phyloP scores from a whole-genome alignment of 1,140 invertebrate species.

The Diabrotica undecimpunctata region DNA sequence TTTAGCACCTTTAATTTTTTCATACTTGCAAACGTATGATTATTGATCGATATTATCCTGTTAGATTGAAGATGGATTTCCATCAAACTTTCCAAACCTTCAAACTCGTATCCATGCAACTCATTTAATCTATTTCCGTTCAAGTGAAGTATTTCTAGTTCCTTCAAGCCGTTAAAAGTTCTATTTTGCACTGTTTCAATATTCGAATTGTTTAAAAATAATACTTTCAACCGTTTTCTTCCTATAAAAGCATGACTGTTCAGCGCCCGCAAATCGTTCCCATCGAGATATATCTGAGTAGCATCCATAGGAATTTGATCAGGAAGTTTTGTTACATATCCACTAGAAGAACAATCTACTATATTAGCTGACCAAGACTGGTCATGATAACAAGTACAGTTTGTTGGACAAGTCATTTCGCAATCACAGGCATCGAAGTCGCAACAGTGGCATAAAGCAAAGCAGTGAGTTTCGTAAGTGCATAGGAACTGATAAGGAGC shows the following conservation, averaged over 20 bases:
- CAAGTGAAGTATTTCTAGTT: slow-evolving; percentile 72
- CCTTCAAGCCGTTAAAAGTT: slow-evolving; percentile 83
- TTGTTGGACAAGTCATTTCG: slow-evolving; percentile 89
- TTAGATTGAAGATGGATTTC: slow-evolving; percentile 66
- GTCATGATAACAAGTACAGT: slow-evolving; percentile 90
- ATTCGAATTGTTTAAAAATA: slow-evolving; percentile 81
- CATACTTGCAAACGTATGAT: slow-evolving; percentile 73
- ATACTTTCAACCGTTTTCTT: slow-evolving; percentile 74
- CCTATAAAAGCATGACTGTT: slow-evolving; percentile 88
- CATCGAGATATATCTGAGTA: slow-evolving; percentile 84
- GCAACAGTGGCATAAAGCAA: slow-evolving; percentile 86
- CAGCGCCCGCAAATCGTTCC: slow-evolving; percentile 74
- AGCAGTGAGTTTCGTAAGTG: slow-evolving; percentile 87
- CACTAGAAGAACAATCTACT: slow-evolving; percentile 78
- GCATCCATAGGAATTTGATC: slow-evolving; percentile 89
- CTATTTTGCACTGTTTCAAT: slow-evolving; percentile 84
- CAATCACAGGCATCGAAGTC: slow-evolving; percentile 93
- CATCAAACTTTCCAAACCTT: slow-evolving; percentile 60
- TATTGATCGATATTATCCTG: slow-evolving; percentile 67
- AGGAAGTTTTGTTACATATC: slow-evolving; percentile 69
- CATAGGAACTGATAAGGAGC: slow-evolving; percentile 85
- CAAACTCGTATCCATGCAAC: slow-evolving; percentile 75
- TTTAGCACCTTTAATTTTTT: slow-evolving; percentile 66
- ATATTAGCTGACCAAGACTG: slow-evolving; percentile 89
- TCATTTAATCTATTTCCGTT: slow-evolving; percentile 56